phyloP scores from a whole-genome alignment of 2,888 invertebrate species.

The Drosophila paucipuncta region DNA sequence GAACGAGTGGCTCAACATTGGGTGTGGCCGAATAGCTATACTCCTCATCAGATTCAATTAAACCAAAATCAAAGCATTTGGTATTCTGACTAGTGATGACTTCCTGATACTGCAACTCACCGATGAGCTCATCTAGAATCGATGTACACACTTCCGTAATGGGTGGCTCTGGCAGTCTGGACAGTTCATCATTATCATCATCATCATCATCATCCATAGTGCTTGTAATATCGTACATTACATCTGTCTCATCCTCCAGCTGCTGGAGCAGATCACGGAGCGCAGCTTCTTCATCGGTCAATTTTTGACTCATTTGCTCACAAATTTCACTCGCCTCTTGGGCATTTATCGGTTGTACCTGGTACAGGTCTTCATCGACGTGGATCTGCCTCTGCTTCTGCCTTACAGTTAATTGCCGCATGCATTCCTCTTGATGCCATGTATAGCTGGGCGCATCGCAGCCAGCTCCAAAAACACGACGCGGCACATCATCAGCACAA shows the following conservation, averaged over 20 bases:
- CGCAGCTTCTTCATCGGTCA: slow-evolving; percentile 67
- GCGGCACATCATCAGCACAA: slow-evolving; percentile 61
- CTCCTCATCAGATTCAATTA: slow-evolving; percentile 72
- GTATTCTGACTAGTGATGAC: slow-evolving; percentile 25
- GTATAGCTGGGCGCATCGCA: slow-evolving; percentile 45
- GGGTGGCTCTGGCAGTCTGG: slow-evolving; percentile 28
- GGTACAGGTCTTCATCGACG: slow-evolving; percentile 6
- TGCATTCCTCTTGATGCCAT: slow-evolving; percentile 57
- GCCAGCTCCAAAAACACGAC: slow-evolving; percentile 55
- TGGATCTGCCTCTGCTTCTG: not conserved
- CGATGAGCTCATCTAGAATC: slow-evolving; percentile 61
- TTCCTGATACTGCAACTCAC: slow-evolving; percentile 42
- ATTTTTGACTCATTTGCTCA: slow-evolving; percentile 21
- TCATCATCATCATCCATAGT: slow-evolving; percentile 36
- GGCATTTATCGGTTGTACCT: slow-evolving; percentile 8
- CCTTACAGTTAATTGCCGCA: slow-evolving; percentile 46
- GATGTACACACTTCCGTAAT: slow-evolving; percentile 38
- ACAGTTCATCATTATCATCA: slow-evolving; percentile 27
- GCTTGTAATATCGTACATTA: slow-evolving; percentile 40
- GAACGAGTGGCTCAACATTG: slow-evolving; percentile 37
- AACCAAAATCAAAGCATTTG: slow-evolving; percentile 61
- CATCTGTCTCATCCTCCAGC: slow-evolving; percentile 69
- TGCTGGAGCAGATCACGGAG: slow-evolving; percentile 65
- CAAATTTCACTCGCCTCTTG: slow-evolving; percentile 49
- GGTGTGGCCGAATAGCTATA: slow-evolving; percentile 55